Evolutionary conservation across 1,140 invertebrate genomes (phyloP), one percentile per base, ranked within the genome.

Genomic region (Caenorhabditis tropicalis): DNA sequence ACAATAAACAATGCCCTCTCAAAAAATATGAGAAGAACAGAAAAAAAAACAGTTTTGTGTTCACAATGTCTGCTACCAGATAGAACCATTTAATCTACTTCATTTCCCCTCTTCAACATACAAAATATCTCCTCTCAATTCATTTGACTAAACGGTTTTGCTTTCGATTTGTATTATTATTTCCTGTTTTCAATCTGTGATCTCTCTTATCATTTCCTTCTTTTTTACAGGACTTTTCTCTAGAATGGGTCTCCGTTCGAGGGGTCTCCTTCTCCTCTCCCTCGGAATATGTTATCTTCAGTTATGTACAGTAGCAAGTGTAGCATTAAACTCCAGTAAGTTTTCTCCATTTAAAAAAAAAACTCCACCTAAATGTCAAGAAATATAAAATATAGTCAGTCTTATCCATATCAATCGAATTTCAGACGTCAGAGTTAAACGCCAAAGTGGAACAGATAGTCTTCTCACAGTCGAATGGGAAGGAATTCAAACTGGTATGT

Each of bases 401-500:
- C n/a, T n/a, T n/a, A n/a, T n/a, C n/a, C n/a, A n/a, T n/a, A n/a
- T n/a, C n/a, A n/a, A n/a, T 33, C 9, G 0, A 56, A 21, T 58
- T 56, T n/a, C 81, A 51, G 53, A 60, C 36, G 83, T 65, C 48
- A 80, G 86, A 84, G 84, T 79, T 31, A 74, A 58, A 84, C 82
- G 88, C 51, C 79, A 89, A 29, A 83, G 85, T 53, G 88, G 85
- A 49, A 88, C 88, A 24, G 89, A 90, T 86, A 86, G 82, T 82
- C 85, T 90, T 60, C 58, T 90, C 43, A 90, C 89, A 16, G 90
- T 90, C 16, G 89, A 90, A 87, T 90, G 89, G 89, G 89, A 90
- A 87, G 90, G 90, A 29, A 91, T 91, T 80, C 90, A 91, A 82
- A 91, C 88, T 83, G 82, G 79, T 81, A 81, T 10, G 15, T 80